Evolutionary conservation across 2,888 invertebrate genomes (phyloP), one percentile per base, ranked within the genome.

Genomic region (Herminia tarsipennalis): DNA sequence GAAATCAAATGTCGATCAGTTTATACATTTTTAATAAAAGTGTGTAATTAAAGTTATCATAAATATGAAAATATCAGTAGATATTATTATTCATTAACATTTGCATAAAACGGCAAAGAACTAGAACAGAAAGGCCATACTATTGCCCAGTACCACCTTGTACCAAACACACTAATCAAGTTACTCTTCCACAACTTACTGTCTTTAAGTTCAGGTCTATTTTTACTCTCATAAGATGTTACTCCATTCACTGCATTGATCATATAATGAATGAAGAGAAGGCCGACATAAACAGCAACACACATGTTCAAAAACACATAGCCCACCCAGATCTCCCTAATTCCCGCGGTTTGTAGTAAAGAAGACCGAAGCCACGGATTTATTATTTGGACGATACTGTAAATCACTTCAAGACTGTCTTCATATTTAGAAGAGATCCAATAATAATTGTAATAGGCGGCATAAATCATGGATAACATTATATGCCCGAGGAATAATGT

Each of bases 401-500:
- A 1, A 0, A 71, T 12, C 16, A 83, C 58, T 1, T 56, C 70
- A 2, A 8, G 24, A 20, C 66, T 46, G 0, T 71, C 66, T 0
- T 73, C 62, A 34, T 78, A 81, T 49, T 70, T 75, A 0, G 66
- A 51, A 78, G 92, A 92, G 14, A 96, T 86, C 73, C 94, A 96
- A 48, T 86, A 88, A 41, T 93, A 92, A 67, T 96, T 95, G 65
- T 94, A 95, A 48, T 92, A 92, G 1, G 92, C 92, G 0, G 94
- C 92, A 71, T 96, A 96, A 0, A 92, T 38, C 45, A 95, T 93
- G 0, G 95, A 94, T 1, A 95, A 60, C 39, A 94, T 92, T 35
- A 95, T 81, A 74, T 97, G 94, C 0, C 94, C 69, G 0, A 96
- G 82, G 72, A 96, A 95, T 73, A 95, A 90, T 4, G 97, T 72